Conservation (phyloP, 2,113 vertebrate species). For the Corapipo altera region DNA sequence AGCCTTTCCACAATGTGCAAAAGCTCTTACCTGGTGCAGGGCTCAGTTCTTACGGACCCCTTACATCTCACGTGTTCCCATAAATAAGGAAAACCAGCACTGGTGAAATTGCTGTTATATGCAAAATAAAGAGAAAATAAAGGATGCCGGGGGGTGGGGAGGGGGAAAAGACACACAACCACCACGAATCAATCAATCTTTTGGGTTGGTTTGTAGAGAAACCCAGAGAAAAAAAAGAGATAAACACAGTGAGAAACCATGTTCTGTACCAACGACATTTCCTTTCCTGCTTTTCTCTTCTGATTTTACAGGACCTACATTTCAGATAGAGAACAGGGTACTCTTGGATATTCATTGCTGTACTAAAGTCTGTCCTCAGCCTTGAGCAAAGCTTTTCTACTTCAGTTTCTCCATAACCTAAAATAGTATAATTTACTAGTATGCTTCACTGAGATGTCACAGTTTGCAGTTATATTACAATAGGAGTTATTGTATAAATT, state of each 20-base stretch:
- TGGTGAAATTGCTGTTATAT: background rate
- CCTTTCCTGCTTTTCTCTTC: background rate
- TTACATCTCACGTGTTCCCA: background rate
- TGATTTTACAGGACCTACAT: background rate
- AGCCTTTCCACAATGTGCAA: background rate
- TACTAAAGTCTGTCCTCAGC: background rate
- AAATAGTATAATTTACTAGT: background rate
- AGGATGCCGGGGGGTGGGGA: no score
- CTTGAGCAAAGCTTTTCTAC: background rate
- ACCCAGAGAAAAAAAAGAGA: background rate
- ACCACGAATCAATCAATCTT: background rate
- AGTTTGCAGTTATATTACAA: background rate
- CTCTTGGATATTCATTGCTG: background rate
- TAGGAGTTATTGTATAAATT: background rate
- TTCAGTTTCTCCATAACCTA: background rate
- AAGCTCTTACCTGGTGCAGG: background rate
- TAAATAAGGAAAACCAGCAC: background rate
- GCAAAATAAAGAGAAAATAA: background rate
- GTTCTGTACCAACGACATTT: background rate
- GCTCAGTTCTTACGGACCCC: background rate
- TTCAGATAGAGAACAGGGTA: background rate
- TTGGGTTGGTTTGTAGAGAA: background rate
- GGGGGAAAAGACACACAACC: rapidly evolving
- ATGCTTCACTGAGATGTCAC: background rate
- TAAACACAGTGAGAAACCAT: background rate